Evolutionary conservation across 2,888 invertebrate genomes (phyloP).

Genomic region (Sturmia bella): DNA sequence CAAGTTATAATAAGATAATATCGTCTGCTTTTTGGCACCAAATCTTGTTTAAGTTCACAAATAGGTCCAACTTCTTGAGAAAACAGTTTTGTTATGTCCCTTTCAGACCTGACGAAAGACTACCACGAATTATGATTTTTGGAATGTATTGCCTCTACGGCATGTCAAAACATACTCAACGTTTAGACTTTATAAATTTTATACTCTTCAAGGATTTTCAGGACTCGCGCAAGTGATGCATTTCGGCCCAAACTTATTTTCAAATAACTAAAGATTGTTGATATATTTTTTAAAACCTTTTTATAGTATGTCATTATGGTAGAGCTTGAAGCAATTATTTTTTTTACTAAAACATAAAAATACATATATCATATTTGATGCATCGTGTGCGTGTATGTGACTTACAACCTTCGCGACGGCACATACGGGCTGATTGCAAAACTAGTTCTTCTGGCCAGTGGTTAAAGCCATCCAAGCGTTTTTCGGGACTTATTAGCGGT

Average conservation of each 20-base stretch:
- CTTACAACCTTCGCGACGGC: slow-evolving; percentile 38
- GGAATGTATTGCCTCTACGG: neutral
- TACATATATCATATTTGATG: slow-evolving; percentile 48
- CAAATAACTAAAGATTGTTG: too few species aligned
- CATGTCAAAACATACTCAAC: neutral
- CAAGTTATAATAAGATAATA: too few species aligned
- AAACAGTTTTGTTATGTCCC: too few species aligned
- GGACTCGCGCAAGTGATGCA: too few species aligned
- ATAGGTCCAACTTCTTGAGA: too few species aligned
- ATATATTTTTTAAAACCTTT: slow-evolving; percentile 13
- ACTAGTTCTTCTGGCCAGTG: slow-evolving; percentile 43
- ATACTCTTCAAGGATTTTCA: neutral
- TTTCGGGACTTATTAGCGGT: too few species aligned
- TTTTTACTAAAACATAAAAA: slow-evolving; percentile 53
- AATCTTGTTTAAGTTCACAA: too few species aligned
- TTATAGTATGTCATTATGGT: slow-evolving; percentile 46
- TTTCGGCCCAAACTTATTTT: too few species aligned
- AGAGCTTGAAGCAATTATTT: slow-evolving; percentile 51
- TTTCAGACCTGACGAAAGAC: neutral
- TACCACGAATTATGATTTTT: neutral
- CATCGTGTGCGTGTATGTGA: slow-evolving; percentile 44
- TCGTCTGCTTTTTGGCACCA: too few species aligned
- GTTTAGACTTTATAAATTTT: neutral
- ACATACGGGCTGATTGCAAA: slow-evolving; percentile 48
- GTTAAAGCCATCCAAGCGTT: slow-evolving; percentile 37